These are phyloP conservation scores for Myanophis thanlyinensis DNA, from an alignment of 2,113 vertebrate species.

Conservation along the genomic window DNA sequence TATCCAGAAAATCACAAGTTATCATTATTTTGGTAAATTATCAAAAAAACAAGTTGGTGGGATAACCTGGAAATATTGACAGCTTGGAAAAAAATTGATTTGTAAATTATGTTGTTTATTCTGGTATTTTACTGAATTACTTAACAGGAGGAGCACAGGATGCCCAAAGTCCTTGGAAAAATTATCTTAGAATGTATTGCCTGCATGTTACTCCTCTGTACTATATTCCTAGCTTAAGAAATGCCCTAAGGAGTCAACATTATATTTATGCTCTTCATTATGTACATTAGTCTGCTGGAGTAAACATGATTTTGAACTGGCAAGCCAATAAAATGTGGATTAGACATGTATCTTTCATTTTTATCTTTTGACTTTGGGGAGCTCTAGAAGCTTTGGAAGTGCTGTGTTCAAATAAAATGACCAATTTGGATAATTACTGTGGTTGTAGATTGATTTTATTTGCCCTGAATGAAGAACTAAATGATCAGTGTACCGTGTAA, in stretches of 20 bases:
- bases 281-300: not conserved
- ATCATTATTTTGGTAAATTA: not conserved
- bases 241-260: not conserved
- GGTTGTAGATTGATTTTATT: not conserved
- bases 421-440: not conserved
- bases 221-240: not conserved
- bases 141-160: not conserved
- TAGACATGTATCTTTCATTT: not conserved
- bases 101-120: not conserved
- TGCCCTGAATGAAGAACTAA: not conserved
- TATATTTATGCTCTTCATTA: not conserved
- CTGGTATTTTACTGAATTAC: not conserved
- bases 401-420: not conserved
- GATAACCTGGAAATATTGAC: not conserved
- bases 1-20: not conserved
- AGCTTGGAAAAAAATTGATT: not conserved
- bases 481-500: not conserved
- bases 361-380: not conserved
- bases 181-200: not conserved
- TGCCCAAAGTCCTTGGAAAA: not conserved
- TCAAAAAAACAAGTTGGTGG: not conserved
- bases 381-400: not conserved
- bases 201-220: not conserved
- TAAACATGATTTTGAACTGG: not conserved
- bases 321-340: not conserved